Conservation (phyloP, 2,888 invertebrate genomes). For the Bombylius discolor region DNA sequence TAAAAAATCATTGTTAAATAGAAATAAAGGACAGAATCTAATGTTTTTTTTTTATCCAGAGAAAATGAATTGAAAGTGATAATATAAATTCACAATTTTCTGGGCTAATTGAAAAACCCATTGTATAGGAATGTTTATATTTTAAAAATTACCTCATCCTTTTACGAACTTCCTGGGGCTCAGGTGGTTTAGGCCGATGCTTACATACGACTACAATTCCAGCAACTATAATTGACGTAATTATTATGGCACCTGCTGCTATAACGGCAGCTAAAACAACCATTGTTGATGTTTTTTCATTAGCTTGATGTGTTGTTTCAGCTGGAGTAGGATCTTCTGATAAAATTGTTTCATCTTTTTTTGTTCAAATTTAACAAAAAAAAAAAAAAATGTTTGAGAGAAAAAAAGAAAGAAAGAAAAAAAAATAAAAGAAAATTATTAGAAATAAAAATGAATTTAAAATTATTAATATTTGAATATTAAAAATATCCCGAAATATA, state of each 20-base stretch:
- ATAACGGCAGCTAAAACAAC: slow-evolving; percentile 36
- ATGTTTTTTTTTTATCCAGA: too few species aligned
- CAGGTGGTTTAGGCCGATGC: slow-evolving; percentile 37
- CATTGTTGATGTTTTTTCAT: slow-evolving; percentile 35
- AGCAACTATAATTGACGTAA: slow-evolving; percentile 39
- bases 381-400: slow-evolving; percentile 2
- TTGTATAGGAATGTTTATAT: not conserved
- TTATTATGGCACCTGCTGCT: slow-evolving; percentile 36
- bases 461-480: too few species aligned
- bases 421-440: not conserved
- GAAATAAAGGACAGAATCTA: too few species aligned
- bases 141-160: slow-evolving; percentile 31
- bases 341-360: slow-evolving; percentile 35
- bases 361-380: not conserved
- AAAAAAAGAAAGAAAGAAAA: not conserved
- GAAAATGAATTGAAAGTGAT: too few species aligned
- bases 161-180: slow-evolving; percentile 38
- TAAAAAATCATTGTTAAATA: too few species aligned
- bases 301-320: slow-evolving; percentile 35
- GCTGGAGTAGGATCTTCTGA: slow-evolving; percentile 39
- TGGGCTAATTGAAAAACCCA: too few species aligned
- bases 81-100: too few species aligned
- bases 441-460: not conserved
- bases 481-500: too few species aligned
- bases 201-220: slow-evolving; percentile 37